Conservation (phyloP, 2,888 invertebrate species). For the Drosophila cognata region DNA sequence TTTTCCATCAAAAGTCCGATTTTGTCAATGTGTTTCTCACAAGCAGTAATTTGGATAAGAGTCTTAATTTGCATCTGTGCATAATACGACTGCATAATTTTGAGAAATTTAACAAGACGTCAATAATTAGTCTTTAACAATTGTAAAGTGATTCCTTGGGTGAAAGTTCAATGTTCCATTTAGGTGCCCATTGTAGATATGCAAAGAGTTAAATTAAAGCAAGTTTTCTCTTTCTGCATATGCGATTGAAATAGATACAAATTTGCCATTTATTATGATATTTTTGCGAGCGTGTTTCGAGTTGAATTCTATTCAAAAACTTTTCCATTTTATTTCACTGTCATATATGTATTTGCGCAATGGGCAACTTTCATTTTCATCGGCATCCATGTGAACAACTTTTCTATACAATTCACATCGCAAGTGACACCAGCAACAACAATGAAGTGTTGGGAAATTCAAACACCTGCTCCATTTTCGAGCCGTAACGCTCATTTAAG, state of each 20-base stretch:
- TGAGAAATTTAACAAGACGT: background rate
- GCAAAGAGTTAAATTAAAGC: background rate
- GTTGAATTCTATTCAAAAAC: background rate
- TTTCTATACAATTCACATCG: slow-evolving; percentile 44
- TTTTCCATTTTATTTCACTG: slow-evolving; percentile 1
- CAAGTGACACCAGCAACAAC: slow-evolving; percentile 18
- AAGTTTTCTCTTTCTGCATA: background rate
- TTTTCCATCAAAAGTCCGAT: background rate
- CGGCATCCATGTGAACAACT: slow-evolving; percentile 27
- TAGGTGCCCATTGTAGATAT: background rate
- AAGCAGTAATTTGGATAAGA: background rate
- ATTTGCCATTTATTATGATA: background rate
- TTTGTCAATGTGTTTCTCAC: background rate
- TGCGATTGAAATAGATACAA: background rate
- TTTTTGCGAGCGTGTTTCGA: background rate
- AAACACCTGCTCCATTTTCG: slow-evolving; percentile 39
- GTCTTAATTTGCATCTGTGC: background rate
- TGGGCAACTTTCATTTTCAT: slow-evolving; percentile 55
- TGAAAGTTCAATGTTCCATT: background rate
- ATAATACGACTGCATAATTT: background rate
- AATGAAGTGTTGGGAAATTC: slow-evolving; percentile 25
- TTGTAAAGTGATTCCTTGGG: background rate
- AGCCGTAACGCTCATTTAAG: slow-evolving; percentile 36
- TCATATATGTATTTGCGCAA: background rate
- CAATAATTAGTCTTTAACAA: background rate